phyloP scores from a whole-genome alignment of 2,113 vertebrate species.

The Eclectus roratus region DNA sequence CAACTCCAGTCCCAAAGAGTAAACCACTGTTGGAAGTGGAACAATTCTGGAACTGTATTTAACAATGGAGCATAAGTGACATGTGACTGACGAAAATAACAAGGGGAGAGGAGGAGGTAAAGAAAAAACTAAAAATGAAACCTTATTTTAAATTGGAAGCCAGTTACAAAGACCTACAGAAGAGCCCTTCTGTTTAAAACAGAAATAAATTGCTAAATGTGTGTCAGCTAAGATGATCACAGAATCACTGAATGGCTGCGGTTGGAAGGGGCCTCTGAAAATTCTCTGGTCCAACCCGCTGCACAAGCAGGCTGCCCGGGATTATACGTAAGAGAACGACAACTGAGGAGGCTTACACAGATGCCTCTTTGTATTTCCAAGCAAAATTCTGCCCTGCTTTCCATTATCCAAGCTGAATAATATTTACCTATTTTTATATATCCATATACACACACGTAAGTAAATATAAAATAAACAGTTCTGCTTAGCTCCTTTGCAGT shows the following conservation, averaged over 20 bases:
- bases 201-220: not conserved
- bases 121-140: not conserved
- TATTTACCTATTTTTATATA: not conserved
- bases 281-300: not conserved
- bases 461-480: not conserved
- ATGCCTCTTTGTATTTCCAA: not conserved
- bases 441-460: not conserved
- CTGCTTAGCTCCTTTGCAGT: not conserved
- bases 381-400: not conserved
- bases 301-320: not conserved
- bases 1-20: not conserved
- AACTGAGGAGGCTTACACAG: not conserved
- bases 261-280: not conserved
- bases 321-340: not conserved
- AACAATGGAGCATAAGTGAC: not conserved
- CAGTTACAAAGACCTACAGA: not conserved
- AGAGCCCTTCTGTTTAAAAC: not conserved
- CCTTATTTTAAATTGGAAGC: not conserved
- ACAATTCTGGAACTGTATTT: not conserved
- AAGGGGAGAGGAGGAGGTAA: not conserved
- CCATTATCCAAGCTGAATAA: not conserved
- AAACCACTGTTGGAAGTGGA: not conserved
- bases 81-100: not conserved
- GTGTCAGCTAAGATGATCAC: not conserved
- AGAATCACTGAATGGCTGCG: accelerated